Conservation (phyloP, 2,888 invertebrate genomes). For the Chorisops tibialis region DNA sequence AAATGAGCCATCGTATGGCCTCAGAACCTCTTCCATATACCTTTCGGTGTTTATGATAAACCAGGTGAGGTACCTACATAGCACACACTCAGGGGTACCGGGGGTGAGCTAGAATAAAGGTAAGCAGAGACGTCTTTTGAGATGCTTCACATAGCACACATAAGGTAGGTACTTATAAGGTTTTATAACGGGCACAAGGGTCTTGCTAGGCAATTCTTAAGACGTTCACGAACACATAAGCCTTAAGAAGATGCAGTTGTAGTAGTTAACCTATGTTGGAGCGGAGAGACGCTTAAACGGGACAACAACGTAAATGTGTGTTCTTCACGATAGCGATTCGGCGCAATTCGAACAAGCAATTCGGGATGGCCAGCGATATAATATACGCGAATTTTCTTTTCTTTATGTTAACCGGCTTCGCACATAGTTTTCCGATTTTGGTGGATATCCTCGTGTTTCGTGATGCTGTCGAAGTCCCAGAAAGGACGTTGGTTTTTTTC, state of each 20-base stretch:
- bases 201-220: background rate
- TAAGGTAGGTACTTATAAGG: slow-evolving; percentile 16
- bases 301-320: background rate
- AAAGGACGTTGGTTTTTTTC: background rate
- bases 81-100: no score
- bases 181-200: slow-evolving; percentile 16
- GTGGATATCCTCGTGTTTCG: background rate
- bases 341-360: slow-evolving; percentile 6
- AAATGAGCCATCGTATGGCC: slow-evolving; percentile 3
- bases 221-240: background rate
- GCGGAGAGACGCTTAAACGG: no score
- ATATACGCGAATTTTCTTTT: background rate
- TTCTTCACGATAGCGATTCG: background rate
- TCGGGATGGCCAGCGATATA: background rate
- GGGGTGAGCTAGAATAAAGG: no score
- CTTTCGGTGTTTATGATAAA: no score
- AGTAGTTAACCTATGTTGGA: slow-evolving; percentile 5
- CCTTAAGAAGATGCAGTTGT: background rate
- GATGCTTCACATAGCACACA: no score
- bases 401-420: background rate
- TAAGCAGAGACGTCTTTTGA: no score
- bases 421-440: background rate
- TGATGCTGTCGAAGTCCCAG: background rate
- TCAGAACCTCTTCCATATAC: background rate
- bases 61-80: no score